Percentiles rank a stretch among this genome's conserved stretches.
phyloP scores from a whole-genome alignment of 2,797 vertebrate species.

The Pangasius djambal region DNA sequence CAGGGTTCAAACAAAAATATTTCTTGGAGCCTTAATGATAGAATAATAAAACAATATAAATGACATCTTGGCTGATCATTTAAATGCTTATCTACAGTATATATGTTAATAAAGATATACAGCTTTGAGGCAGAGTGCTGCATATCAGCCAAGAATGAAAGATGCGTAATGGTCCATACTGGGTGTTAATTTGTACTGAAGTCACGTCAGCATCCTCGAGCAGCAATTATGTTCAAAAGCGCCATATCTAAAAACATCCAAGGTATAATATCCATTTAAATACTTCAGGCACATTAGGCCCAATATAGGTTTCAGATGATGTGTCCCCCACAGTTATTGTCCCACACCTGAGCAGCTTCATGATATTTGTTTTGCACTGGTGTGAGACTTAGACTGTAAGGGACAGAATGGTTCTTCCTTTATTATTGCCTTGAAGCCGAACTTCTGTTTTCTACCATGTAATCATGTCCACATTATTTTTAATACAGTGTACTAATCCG shows the following conservation, averaged over 20 bases:
- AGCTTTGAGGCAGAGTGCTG: background rate
- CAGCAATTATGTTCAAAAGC: conserved; percentile 10
- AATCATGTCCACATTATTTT: conserved; percentile 34
- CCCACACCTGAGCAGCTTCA: conserved; percentile 86
- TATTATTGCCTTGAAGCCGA: background rate
- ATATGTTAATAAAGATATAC: background rate
- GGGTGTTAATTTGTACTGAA: background rate
- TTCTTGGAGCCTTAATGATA: background rate
- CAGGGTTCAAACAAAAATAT: background rate
- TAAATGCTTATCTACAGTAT: background rate
- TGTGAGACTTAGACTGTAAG: conserved; percentile 86
- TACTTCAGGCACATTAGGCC: background rate
- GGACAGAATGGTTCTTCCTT: conserved; percentile 58
- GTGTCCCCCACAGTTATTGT: conserved; percentile 78
- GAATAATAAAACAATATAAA: background rate
- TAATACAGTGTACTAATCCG: background rate
- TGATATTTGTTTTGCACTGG: conserved; percentile 84
- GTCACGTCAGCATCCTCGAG: background rate
- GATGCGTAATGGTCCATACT: background rate
- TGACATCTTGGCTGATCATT: background rate
- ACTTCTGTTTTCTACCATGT: conserved; percentile 33
- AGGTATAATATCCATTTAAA: background rate
- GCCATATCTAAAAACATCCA: background rate
- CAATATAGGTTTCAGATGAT: conserved; percentile 42
- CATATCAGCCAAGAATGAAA: background rate